Evolutionary conservation across 2,888 invertebrate species (phyloP), one percentile per base, ranked within the genome.

Genomic region (Ditula angustiorana): DNA sequence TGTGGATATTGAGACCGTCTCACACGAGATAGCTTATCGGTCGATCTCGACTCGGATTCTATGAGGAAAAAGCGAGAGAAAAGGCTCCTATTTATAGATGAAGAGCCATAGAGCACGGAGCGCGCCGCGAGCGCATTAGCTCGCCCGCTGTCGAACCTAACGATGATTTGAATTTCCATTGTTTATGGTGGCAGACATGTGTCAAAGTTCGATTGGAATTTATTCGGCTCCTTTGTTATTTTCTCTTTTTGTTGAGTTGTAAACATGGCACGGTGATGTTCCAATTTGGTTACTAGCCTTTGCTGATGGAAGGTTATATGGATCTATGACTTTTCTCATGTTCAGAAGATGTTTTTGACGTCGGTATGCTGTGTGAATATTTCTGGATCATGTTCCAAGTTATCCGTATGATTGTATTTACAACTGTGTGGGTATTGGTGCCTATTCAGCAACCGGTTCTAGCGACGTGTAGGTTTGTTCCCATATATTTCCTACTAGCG

Each of bases 171-270:
- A 90, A 88, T 91, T 90, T 89, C 88, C 87, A 92, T 92, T 92
- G 92, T 92, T 92, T 92, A 90, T 92, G 91, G 92, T 92, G 92
- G 92, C 92, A 92, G 92, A 91, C 92, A 92, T 92, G 91, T 92
- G 92, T 92, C 92, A 92, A 91, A 92, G 92, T 92, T 92, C 92
- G 91, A 92, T 90, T 88, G 89, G 92, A 91, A 92, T 91, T 92
- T 88, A 88, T 91, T 92, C 92, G 92, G 92, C 90, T 88, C 82
- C 90, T 92, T 92, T 92, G 92, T 92, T 90, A 86, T 87, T 82
- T 74, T 80, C 79, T 81, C 80, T 86, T 91, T 92, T 90, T 90
- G 86, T 88, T 83, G 88, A 89, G 88, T 90, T 92, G 92, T 92
- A 92, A 92, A 92, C 92, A 92, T 81, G 87, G 87, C 72, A 75